These are phyloP conservation scores for Habroteleia sp. DNA, from an alignment of 2,888 invertebrate species.

Conservation along the genomic window DNA sequence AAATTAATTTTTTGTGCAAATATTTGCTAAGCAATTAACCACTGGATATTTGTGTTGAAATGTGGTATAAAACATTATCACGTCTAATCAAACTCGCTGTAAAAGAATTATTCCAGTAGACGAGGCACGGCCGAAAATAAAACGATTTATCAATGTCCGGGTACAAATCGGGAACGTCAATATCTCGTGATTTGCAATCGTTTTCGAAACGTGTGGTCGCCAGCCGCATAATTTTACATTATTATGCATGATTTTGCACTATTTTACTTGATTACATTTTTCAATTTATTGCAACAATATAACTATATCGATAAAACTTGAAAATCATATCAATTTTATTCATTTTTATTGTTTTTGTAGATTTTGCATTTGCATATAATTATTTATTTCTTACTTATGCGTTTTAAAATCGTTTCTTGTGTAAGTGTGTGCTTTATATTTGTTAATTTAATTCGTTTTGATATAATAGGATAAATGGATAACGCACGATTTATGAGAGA, in stretches of 20 bases:
- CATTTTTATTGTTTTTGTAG: no score
- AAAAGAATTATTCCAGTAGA: constrained; percentile 28
- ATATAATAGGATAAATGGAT: no score
- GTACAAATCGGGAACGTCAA: constrained; percentile 28
- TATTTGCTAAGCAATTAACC: constrained; percentile 20
- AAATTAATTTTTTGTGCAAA: background rate
- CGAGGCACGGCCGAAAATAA: constrained; percentile 23
- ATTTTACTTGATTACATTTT: background rate
- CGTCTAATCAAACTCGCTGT: constrained; percentile 23
- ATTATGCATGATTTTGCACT: constrained; percentile 11
- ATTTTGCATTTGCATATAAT: no score
- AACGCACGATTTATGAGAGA: no score
- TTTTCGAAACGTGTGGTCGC: constrained; percentile 5
- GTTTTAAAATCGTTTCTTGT: no score
- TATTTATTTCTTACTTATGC: no score
- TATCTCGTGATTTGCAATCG: constrained; percentile 36
- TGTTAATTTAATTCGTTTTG: no score
- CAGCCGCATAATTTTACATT: constrained; percentile 20
- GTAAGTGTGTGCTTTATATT: no score
- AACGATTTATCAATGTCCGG: constrained; percentile 36
- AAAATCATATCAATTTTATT: no score
- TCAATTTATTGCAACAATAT: background rate
- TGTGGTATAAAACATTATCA: constrained; percentile 23
- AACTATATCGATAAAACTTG: no score
- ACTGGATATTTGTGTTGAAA: background rate